Base-by-base conservation (phyloP, 2,888 invertebrate species). In the Hedya salicella region DNA sequence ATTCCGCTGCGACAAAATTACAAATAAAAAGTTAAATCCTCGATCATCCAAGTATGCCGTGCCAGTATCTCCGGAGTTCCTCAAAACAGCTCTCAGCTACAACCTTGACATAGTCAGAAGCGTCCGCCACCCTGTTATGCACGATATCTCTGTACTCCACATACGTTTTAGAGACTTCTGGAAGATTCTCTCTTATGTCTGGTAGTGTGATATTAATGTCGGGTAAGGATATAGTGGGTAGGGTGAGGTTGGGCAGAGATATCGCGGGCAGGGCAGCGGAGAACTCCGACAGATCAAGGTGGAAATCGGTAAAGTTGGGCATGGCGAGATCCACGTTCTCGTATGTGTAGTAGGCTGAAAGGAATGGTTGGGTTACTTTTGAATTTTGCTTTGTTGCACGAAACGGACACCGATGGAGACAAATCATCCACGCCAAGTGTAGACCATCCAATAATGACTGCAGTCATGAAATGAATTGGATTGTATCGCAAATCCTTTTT, bases 81-180 rank as follows among this genome's bases (percentile, higher is more conserved):
- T 92, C 90, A 63, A 82, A 85, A 69, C 94, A 90, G 78, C 94
- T 94, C 9, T 88, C 88, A 0, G 92, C 93, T 0, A 94, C 93
- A 0, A 93, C 88, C 59, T 84, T 85, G 21, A 93, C 73, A 72
- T 94, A 94, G 39, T 93, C 91, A 0, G 93, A 90, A 0, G 93
- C 91, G 68, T 93, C 92, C 0, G 83, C 81, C 69, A 93, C 79
- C 73, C 93, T 87, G 62, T 94, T 92, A 62, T 91, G 85, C 0
- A 94, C 88, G 21, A 90, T 88, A 39, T 87, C 81, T 74, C 91
- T 93, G 68, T 93, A 87, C 68, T 88, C 87, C 32, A 82, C 77
- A 61, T 89, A 92, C 0, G 87, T 79, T 69, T 88, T 87, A 6
- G 79, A 76, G 6, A 91, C 83, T 71, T 88, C 86, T 9, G 91